phyloP scores from a whole-genome alignment of 2,888 invertebrate genomes.

The Caenorhabditis sp. region DNA sequence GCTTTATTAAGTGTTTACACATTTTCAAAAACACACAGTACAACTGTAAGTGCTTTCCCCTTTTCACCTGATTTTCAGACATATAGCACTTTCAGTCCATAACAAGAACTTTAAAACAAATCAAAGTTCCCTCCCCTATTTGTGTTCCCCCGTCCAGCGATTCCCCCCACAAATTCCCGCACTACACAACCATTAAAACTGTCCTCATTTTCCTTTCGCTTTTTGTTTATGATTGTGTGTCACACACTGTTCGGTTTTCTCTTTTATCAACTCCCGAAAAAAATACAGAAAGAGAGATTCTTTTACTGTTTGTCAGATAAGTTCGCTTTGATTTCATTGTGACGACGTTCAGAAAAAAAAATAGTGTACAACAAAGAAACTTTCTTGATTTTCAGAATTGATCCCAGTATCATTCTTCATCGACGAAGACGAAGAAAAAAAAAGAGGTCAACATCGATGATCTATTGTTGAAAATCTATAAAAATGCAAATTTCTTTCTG shows the following conservation, averaged over 20 bases:
- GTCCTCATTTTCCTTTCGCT: conserved; percentile 12
- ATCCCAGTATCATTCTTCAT: not conserved
- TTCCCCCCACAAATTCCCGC: conserved; percentile 3
- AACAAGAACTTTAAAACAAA: too few species aligned
- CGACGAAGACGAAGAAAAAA: not conserved
- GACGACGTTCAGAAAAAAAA: not conserved
- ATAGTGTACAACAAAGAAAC: not conserved
- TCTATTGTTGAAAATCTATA: conserved; percentile 33
- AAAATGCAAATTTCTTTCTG: conserved; percentile 33
- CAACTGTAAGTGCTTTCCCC: conserved; percentile 7
- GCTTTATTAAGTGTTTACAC: conserved; percentile 7
- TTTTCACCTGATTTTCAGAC: not conserved
- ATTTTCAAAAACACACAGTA: conserved; percentile 3
- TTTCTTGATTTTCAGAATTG: not conserved
- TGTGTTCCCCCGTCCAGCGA: not conserved
- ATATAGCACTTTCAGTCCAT: conserved; percentile 1
- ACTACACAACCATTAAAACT: conserved; percentile 35
- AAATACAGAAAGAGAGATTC: conserved; percentile 27
- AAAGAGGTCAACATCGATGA: conserved; percentile 21
- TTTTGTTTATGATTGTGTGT: conserved; percentile 42
- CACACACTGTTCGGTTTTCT: conserved; percentile 21
- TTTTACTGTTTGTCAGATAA: not conserved
- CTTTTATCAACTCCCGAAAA: conserved; percentile 29
- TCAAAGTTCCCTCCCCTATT: too few species aligned
- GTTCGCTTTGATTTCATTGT: not conserved